phyloP scores from a whole-genome alignment of 2,113 vertebrate genomes.

The Vireo altiloquus region DNA sequence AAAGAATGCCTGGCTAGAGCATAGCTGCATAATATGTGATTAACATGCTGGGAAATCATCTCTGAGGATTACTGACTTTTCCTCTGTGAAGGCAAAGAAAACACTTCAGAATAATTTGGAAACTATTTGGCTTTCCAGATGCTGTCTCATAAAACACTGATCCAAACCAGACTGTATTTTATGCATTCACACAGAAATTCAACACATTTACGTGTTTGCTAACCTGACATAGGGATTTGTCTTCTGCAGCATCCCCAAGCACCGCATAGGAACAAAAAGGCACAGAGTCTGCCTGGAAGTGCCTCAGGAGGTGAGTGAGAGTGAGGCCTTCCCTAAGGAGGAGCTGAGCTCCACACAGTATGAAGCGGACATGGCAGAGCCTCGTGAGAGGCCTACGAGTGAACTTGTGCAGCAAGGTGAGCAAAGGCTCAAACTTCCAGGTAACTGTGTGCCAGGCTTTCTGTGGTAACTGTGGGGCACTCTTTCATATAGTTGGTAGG shows the following conservation, averaged over 20 bases:
- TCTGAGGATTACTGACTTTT: not conserved
- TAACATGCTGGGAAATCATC: not conserved
- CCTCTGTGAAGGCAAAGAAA: not conserved
- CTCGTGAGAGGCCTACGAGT: conserved; percentile 1
- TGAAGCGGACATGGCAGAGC: conserved; percentile 29
- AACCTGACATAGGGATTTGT: not conserved
- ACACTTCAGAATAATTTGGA: not conserved
- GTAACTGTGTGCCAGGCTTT: conserved; percentile 38
- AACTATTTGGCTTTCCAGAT: not conserved
- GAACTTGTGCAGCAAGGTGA: conserved; percentile 62
- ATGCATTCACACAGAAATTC: not conserved
- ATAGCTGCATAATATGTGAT: not conserved
- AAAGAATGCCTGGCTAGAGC: not conserved
- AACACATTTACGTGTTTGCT: not conserved
- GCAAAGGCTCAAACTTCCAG: conserved; percentile 61
- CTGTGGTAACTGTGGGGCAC: not conserved
- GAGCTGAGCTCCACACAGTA: conserved; percentile 70
- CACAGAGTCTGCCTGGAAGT: conserved; percentile 93
- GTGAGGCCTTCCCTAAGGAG: conserved; percentile 80
- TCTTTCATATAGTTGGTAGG: not conserved
- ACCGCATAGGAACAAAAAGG: conserved; percentile 94
- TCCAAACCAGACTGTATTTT: not conserved
- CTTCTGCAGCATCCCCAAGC: conserved; percentile 76
- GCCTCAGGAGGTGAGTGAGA: conserved; percentile 85
- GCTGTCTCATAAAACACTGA: not conserved